Conservation (phyloP, 2,113 vertebrate genomes). For the Semicossyphus pulcher region DNA sequence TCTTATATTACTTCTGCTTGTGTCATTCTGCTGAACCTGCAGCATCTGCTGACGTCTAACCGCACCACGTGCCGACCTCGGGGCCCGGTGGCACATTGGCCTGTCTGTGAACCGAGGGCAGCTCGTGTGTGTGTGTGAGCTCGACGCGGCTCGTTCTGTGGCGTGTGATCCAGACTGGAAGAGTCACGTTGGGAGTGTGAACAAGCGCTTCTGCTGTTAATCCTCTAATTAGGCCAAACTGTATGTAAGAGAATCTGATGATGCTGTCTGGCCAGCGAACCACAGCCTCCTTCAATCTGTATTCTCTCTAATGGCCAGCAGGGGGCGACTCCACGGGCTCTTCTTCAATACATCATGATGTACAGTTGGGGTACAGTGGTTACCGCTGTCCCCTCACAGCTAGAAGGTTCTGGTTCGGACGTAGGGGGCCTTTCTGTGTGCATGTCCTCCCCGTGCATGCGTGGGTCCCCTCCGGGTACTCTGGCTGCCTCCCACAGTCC, state of each 20-base stretch:
- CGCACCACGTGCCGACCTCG: slow-evolving; percentile 42
- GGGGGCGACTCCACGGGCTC: not conserved
- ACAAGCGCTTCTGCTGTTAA: slow-evolving; percentile 37
- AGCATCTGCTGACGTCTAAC: slow-evolving; percentile 53
- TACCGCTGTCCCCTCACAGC: too few species aligned
- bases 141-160: slow-evolving; percentile 7
- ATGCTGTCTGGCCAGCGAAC: not conserved
- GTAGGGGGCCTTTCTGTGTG: too few species aligned
- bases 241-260: slow-evolving; percentile 4
- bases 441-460: too few species aligned
- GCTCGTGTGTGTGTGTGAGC: slow-evolving; percentile 35
- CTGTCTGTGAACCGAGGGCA: slow-evolving; percentile 64
- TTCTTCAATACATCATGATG: too few species aligned
- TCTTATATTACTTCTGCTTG: slow-evolving; percentile 33
- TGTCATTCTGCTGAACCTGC: slow-evolving; percentile 28
- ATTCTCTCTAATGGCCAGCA: not conserved
- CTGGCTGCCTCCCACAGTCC: too few species aligned
- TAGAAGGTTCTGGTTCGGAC: too few species aligned
- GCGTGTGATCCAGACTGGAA: slow-evolving; percentile 26
- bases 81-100: slow-evolving; percentile 19
- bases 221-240: slow-evolving; percentile 38
- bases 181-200: slow-evolving; percentile 47
- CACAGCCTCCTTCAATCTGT: not conserved
- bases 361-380: too few species aligned
- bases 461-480: too few species aligned